phyloP scores from a whole-genome alignment of 2,113 vertebrate genomes.

The Scopus umbretta region DNA sequence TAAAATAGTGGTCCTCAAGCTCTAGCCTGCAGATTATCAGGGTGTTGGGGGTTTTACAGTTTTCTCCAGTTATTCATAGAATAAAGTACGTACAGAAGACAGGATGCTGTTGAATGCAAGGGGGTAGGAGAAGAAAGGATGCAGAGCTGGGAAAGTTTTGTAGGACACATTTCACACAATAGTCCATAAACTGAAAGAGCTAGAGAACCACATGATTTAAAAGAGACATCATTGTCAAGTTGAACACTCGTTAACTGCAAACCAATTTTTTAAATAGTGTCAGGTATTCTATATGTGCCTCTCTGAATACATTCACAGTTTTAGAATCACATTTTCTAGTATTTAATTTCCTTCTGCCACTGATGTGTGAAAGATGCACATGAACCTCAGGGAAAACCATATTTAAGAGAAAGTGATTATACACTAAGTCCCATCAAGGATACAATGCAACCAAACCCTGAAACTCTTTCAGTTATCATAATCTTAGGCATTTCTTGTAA shows the following conservation, averaged over 20 bases:
- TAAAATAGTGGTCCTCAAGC: not conserved
- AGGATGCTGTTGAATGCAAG: not conserved
- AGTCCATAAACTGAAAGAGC: not conserved
- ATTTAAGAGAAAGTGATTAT: not conserved
- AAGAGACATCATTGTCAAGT: not conserved
- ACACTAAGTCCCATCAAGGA: not conserved
- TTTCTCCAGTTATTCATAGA: not conserved
- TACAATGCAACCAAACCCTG: not conserved
- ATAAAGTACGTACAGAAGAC: not conserved
- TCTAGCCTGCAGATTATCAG: not conserved
- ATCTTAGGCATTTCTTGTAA: not conserved
- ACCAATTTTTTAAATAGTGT: not conserved
- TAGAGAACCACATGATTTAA: not conserved
- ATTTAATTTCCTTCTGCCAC: not conserved
- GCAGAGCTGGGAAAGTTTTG: not conserved
- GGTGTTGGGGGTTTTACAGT: not conserved
- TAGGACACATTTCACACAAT: not conserved
- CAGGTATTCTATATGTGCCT: not conserved
- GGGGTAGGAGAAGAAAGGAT: not conserved
- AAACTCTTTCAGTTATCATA: not conserved
- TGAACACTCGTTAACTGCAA: not conserved
- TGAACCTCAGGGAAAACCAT: not conserved
- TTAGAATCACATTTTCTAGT: not conserved
- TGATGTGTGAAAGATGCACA: not conserved
- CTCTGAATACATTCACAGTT: not conserved